phyloP scores from a whole-genome alignment of 2,888 invertebrate species.

The Parnassius orleans region DNA sequence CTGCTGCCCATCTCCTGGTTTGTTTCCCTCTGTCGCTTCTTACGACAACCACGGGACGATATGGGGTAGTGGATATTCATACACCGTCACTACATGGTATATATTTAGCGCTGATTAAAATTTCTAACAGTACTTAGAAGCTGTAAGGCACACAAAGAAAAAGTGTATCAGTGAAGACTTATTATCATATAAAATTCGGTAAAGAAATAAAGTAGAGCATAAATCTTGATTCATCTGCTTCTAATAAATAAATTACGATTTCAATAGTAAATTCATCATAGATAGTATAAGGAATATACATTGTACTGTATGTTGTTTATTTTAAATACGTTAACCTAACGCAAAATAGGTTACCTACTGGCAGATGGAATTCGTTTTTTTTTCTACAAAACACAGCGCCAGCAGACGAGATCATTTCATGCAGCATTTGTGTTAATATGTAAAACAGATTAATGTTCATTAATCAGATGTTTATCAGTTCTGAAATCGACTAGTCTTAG shows the following conservation, averaged over 20 bases:
- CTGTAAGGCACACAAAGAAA: no score
- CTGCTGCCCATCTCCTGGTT: no score
- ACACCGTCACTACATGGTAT: no score
- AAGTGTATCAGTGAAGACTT: no score
- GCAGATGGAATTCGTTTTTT: slow-evolving; percentile 4
- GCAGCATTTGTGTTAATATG: slow-evolving; percentile 7
- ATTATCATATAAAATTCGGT: no score
- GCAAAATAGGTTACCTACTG: slow-evolving; percentile 14
- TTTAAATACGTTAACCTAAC: slow-evolving; percentile 10
- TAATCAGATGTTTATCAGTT: slow-evolving; percentile 14
- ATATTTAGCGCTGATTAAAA: no score
- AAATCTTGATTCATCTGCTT: neutral
- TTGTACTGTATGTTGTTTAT: slow-evolving; percentile 6
- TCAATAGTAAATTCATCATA: neutral
- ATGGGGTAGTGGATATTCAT: no score
- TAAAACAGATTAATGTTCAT: slow-evolving; percentile 9
- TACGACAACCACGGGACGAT: no score
- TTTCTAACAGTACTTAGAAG: no score
- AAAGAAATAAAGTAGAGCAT: neutral
- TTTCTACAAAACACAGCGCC: slow-evolving; percentile 16
- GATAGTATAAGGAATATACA: neutral
- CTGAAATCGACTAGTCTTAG: slow-evolving; percentile 16
- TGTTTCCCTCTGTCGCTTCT: no score
- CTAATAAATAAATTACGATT: neutral
- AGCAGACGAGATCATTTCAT: slow-evolving; percentile 11